Percentiles rank a stretch among this genome's conserved stretches.
phyloP scores from a whole-genome alignment of 1,140 invertebrate species.

The Euschistus heros region DNA sequence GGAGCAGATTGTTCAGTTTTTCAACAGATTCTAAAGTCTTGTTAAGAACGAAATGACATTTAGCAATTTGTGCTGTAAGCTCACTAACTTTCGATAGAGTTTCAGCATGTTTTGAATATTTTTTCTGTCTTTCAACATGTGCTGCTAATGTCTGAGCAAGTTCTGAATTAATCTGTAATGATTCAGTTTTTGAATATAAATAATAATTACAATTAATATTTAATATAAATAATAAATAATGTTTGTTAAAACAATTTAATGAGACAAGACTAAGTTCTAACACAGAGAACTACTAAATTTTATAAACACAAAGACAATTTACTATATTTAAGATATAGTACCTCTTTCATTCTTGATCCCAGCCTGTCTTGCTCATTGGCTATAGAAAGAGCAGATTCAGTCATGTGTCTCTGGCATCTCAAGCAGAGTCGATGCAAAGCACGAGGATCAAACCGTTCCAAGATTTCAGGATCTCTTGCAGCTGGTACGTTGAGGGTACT shows the following conservation, averaged over 20 bases:
- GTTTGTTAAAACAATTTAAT: neutral
- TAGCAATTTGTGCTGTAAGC: slow-evolving; percentile 61
- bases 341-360: slow-evolving; percentile 61
- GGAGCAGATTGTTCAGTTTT: slow-evolving; percentile 70
- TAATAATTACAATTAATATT: neutral
- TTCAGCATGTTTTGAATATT: slow-evolving; percentile 72
- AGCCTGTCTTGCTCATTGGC: slow-evolving; percentile 61
- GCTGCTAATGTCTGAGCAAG: slow-evolving; percentile 55
- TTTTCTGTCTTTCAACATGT: slow-evolving; percentile 69
- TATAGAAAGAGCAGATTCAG: slow-evolving; percentile 57
- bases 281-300: neutral
- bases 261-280: neutral
- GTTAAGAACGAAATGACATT: slow-evolving; percentile 71
- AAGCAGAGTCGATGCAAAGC: slow-evolving; percentile 49
- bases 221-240: neutral
- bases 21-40: slow-evolving; percentile 77
- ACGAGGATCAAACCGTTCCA: slow-evolving; percentile 64
- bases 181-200: slow-evolving; percentile 1
- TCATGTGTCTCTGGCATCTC: slow-evolving; percentile 65
- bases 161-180: slow-evolving; percentile 55
- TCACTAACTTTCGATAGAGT: slow-evolving; percentile 69
- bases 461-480: slow-evolving; percentile 72
- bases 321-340: slow-evolving; percentile 33
- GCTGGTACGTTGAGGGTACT: slow-evolving; percentile 77
- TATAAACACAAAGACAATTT: neutral